Percentiles rank a stretch among this genome's conserved stretches.
Evolutionary conservation across 2,113 vertebrate genomes (phyloP).

Genomic region (Hiodon tergisus): DNA sequence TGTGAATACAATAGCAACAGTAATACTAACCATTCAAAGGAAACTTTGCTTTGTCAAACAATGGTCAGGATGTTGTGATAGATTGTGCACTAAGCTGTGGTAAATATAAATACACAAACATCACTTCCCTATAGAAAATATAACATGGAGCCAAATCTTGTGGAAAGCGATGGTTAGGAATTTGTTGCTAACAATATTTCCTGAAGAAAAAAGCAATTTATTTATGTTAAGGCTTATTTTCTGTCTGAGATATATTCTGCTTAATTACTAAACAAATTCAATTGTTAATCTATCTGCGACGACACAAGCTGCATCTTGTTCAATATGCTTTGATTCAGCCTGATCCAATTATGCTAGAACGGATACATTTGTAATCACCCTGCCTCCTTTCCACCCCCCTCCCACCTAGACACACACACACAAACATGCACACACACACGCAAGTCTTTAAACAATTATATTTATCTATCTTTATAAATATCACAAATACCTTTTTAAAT

Average conservation of each 20-base stretch:
- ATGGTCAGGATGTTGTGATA: too few relatives aligned
- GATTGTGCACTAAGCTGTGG: too few relatives aligned
- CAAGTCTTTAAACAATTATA: too few relatives aligned
- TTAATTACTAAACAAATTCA: constrained; percentile 60
- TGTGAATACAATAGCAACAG: too few relatives aligned
- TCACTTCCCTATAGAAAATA: constrained; percentile 33
- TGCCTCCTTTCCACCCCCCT: neutral
- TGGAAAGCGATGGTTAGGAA: constrained; percentile 49
- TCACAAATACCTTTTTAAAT: too few relatives aligned
- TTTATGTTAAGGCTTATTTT: constrained; percentile 57
- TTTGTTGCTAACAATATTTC: constrained; percentile 52
- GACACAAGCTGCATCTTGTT: neutral
- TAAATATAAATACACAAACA: too few relatives aligned
- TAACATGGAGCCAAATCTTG: constrained; percentile 51
- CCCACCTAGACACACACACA: neutral
- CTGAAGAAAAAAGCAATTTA: constrained; percentile 54
- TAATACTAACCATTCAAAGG: too few relatives aligned
- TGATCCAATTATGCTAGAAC: neutral
- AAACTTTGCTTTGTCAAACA: too few relatives aligned
- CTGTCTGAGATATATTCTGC: constrained; percentile 52
- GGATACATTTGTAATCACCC: neutral
- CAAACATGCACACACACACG: neutral
- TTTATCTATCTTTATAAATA: too few relatives aligned
- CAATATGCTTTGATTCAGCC: too few relatives aligned
- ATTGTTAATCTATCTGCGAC: constrained; percentile 61